Evolutionary conservation across 2,888 invertebrate species (phyloP), one percentile per base, ranked within the genome.

Genomic region (Hyppa rectilinea): DNA sequence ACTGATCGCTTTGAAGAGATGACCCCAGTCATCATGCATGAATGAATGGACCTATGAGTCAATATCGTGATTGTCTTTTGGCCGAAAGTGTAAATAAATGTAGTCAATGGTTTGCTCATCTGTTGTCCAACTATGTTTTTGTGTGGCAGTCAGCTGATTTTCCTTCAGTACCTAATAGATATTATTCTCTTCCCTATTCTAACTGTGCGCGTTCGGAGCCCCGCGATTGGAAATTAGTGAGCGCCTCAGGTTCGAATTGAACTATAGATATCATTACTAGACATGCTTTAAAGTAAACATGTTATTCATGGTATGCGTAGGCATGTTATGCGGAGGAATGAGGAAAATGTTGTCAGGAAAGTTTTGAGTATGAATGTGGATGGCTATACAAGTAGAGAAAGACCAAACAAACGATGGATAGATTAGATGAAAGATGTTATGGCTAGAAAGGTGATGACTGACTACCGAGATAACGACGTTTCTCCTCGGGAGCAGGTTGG

Each of bases 401-500:
- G n/a, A n/a, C n/a, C n/a, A n/a, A n/a, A n/a, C n/a, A n/a, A n/a
- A n/a, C n/a, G n/a, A n/a, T n/a, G n/a, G n/a, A n/a, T n/a, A n/a
- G n/a, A n/a, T n/a, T n/a, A n/a, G n/a, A n/a, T n/a, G n/a, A n/a
- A n/a, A n/a, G n/a, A n/a, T n/a, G n/a, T n/a, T n/a, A n/a, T n/a
- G n/a, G n/a, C n/a, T n/a, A n/a, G n/a, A n/a, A n/a, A n/a, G n/a
- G n/a, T n/a, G n/a, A n/a, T n/a, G n/a, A n/a, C n/a, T n/a, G n/a
- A n/a, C n/a, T n/a, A n/a, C n/a, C n/a, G n/a, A n/a, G n/a, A n/a
- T n/a, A n/a, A n/a, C n/a, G n/a, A n/a, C n/a, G 83, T 97, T 97
- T 20, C 97, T 92, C 78, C 98, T 94, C 0, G 98, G 98, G 0
- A 98, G 98, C 90, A 98, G 96, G 91, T 98, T 98, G 0, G 98